These are phyloP conservation scores for Meteorus sp. DNA, from an alignment of 1,140 invertebrate genomes.

Conservation along the genomic window DNA sequence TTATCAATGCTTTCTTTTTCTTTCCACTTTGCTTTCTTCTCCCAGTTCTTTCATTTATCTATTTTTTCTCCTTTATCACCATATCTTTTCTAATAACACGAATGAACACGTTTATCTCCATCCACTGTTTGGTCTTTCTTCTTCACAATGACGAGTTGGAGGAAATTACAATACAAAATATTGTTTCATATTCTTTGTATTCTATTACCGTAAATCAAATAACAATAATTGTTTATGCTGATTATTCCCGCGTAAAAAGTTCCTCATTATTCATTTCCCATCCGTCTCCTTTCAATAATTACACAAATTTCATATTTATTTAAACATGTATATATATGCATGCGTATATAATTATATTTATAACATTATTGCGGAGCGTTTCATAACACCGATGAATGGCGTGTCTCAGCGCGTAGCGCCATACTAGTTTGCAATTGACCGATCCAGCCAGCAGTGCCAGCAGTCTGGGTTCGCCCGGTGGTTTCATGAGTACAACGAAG, in stretches of 20 bases:
- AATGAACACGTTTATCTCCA: no score
- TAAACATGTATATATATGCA: constrained; percentile 16
- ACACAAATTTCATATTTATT: constrained; percentile 24
- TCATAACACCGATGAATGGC: constrained; percentile 33
- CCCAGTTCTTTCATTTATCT: no score
- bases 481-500: constrained; percentile 28
- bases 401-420: constrained; percentile 52
- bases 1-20: no score
- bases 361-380: constrained; percentile 6
- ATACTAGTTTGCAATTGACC: constrained; percentile 57
- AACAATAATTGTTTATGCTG: not conserved
- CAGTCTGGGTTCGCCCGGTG: constrained; percentile 32
- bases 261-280: not conserved
- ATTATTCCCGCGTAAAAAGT: not conserved
- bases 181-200: no score
- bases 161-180: no score
- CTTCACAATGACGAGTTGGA: no score
- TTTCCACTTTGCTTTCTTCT: no score
- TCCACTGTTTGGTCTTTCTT: no score
- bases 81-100: no score
- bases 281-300: constrained; percentile 11
- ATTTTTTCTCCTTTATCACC: no score
- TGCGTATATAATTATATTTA: not conserved
- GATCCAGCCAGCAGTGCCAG: constrained; percentile 46
- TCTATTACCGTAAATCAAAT: no score